Conservation (phyloP, 2,113 vertebrate species). For the Lipotes vexillifer region DNA sequence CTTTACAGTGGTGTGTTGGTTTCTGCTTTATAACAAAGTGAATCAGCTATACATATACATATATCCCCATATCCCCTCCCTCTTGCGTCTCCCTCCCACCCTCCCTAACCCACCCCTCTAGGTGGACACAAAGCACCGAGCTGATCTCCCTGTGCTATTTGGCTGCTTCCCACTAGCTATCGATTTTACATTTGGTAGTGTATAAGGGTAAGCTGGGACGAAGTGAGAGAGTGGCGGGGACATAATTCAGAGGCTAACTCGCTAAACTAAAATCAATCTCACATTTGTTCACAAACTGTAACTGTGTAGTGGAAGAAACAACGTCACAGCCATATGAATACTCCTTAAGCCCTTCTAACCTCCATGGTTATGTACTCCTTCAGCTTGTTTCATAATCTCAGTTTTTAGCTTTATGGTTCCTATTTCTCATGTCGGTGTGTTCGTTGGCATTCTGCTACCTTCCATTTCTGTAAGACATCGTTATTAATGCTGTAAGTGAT, state of each 20-base stretch:
- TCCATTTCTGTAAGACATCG: not conserved
- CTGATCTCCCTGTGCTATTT: no score
- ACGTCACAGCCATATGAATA: not conserved
- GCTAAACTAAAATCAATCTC: not conserved
- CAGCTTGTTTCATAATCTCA: not conserved
- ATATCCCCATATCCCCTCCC: no score
- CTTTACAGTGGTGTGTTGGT: no score
- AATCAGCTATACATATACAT: no score
- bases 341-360: not conserved
- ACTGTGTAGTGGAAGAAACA: not conserved
- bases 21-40: no score
- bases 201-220: no score
- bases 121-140: no score
- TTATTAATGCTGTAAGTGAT: not conserved
- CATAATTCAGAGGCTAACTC: not conserved
- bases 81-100: no score
- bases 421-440: not conserved
- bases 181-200: no score
- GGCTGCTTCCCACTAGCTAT: no score
- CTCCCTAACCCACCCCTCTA: no score
- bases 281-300: not conserved
- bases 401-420: not conserved
- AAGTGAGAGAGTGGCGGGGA: no score
- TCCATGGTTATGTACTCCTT: not conserved
- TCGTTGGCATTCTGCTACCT: not conserved